Conservation (phyloP, 2,888 invertebrate genomes). For the Drosophila peninsularis region DNA sequence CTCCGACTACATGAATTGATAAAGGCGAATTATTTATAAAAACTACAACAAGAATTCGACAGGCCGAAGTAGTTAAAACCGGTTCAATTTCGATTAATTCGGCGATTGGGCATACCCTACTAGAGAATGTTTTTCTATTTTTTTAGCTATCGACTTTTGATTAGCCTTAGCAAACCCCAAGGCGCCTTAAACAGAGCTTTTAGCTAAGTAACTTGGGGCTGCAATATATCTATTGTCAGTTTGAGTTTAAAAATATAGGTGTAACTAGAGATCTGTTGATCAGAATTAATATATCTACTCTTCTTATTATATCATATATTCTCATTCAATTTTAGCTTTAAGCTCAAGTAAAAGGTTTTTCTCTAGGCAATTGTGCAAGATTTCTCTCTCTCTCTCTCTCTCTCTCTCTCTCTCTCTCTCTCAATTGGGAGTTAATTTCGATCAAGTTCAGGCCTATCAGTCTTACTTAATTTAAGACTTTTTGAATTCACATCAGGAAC, state of each 20-base stretch:
- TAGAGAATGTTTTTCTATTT: conserved; percentile 1
- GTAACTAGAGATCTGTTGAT: neutral
- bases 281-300: neutral
- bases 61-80: conserved; percentile 40
- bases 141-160: neutral
- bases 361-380: conserved; percentile 8
- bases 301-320: neutral
- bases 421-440: neutral
- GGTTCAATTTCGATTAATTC: conserved; percentile 34
- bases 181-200: neutral
- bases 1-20: conserved; percentile 29
- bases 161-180: neutral
- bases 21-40: conserved; percentile 36
- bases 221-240: neutral
- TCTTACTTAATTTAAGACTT: neutral
- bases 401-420: neutral
- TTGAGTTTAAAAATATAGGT: too few relatives aligned
- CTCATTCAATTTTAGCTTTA: neutral
- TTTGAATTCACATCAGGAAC: conserved; percentile 3
- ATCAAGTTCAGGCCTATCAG: conserved; percentile 23
- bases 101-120: conserved; percentile 2
- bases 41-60: conserved; percentile 27
- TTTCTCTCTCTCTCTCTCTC: neutral
- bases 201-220: neutral
- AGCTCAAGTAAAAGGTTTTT: neutral